Base-by-base conservation (phyloP, 2,888 invertebrate species). In the Sphaerophoria taeniata region DNA sequence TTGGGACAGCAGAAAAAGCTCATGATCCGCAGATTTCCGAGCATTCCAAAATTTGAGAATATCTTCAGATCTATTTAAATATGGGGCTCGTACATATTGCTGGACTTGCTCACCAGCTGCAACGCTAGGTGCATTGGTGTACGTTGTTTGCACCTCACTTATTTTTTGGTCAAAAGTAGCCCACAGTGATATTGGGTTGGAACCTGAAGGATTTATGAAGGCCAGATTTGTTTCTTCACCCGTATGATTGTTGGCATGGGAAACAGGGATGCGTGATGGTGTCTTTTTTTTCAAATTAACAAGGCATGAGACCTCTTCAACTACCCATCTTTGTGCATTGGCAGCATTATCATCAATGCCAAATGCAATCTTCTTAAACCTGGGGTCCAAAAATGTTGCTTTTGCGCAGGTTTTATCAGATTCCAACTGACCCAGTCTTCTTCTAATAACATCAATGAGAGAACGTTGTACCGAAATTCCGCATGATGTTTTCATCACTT, bases 311-410 rank as follows among this genome's bases (percentile, higher is more conserved):
- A 58, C 47, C 11, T 63, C 63, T 0, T 65, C 65, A 0, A 5
- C 49, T 0, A 73, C 11, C 45, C 34, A 47, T 39, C 12, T 73
- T 63, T 61, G 55, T 2, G 45, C 55, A 49, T 74, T 63, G 4
- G 39, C 12, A n/a, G 33, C 33, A 36, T 73, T 74, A 24, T 47
- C 7, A 24, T 67, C 49, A 65, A 58, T 58, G 53, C 67, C 65
- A 58, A 75, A 75, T 31, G 74, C 74, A 39, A 67, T 75, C 14
- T 63, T 61, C 7, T 65, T 65, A 49, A 74, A 65, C n/a, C 74
- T 55, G 9, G 74, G 65, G 6, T 74, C 74, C 14, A 75, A 45
- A 55, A 75, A 75, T 9, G 67, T 58, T 75, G 74, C 47, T 31
- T 75, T 75, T 6, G 63, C 36, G 9, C 53, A 65, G 24, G 16